Evolutionary conservation across 1,140 invertebrate genomes (phyloP), one percentile per base, ranked within the genome.

Genomic region (Solenopsis fugax): DNA sequence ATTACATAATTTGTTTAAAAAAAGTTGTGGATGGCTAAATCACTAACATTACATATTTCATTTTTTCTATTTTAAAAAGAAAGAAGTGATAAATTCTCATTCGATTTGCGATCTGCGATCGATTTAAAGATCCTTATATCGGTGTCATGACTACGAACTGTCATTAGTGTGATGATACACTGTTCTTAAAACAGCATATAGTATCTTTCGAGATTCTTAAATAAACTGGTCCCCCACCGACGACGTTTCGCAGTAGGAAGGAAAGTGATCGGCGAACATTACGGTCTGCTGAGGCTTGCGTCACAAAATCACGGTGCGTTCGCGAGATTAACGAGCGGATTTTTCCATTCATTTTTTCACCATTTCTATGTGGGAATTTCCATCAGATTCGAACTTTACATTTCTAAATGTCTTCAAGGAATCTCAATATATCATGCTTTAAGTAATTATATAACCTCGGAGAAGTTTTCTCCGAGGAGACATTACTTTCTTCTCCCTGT

Each of bases 191-290:
- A 45, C 21, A 29, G 18, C n/a, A 1, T 60, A 48, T 37, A 34
- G 48, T 4, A 75, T 5, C 45, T 21, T 60, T 45, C n/a, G 10
- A n/a, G 34, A 41, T 37, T n/a, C 6, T 58, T 37, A 73, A 60
- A 48, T 48, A 21, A 73, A 72, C 1, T 21, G 7, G n/a, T 16
- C 37, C 10, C 10, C 7, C 10, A 45, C 10, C 29, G 2, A 73
- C 24, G 12, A 34, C 12, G 21, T 45, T 67, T 41, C 21, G 41
- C 4, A 77, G 18, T 48, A 65, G 72, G 48, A 65, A 85, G 37
- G 60, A 85, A 85, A 78, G 60, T 67, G 58, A 67, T 85, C 9
- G 67, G 37, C 24, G 41, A 71, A 16, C 24, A 82, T 72, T 71
- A 72, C 52, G 65, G 24, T 75, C 69, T 18, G 12, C 9, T 69